These are phyloP conservation scores for Fissipunctia ypsillon DNA, from an alignment of 2,888 invertebrate species.

Conservation along the genomic window DNA sequence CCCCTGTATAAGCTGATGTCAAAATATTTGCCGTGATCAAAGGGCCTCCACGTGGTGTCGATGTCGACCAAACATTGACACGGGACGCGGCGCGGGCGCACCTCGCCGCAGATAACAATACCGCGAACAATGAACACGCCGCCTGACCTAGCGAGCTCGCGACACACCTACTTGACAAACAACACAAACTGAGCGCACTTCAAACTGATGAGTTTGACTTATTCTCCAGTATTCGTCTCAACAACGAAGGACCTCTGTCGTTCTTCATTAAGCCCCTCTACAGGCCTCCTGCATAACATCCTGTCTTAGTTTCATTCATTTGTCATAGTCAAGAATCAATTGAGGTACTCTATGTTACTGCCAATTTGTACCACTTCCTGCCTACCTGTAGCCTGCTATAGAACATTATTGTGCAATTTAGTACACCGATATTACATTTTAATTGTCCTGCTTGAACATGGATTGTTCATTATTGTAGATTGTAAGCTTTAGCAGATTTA, in stretches of 20 bases:
- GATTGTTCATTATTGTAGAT: constrained; percentile 32
- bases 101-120: constrained; percentile 85
- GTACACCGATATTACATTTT: constrained; percentile 55
- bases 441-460: constrained; percentile 41
- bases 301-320: constrained; percentile 71
- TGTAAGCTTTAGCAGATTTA: constrained; percentile 23
- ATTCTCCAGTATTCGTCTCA: constrained; percentile 57
- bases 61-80: constrained; percentile 81
- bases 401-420: constrained; percentile 57
- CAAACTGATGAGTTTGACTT: constrained; percentile 51
- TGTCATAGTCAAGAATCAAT: constrained; percentile 71
- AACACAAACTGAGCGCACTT: constrained; percentile 54
- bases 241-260: constrained; percentile 61
- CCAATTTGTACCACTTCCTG: constrained; percentile 68
- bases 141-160: constrained; percentile 66
- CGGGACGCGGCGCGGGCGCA: constrained; percentile 65
- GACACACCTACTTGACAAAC: constrained; percentile 66
- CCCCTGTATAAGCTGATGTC: constrained; percentile 61
- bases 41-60: constrained; percentile 77
- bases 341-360: constrained; percentile 66
- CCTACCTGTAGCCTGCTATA: constrained; percentile 58
- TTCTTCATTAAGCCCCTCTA: constrained; percentile 62
- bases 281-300: constrained; percentile 66
- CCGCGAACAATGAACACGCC: constrained; percentile 78
- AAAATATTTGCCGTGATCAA: constrained; percentile 77